A percentile compares a stretch with the other conserved stretches of the same genome.
Evolutionary conservation across 1,140 invertebrate genomes (phyloP).

Genomic region (Pseudomyrmex pallidus): DNA sequence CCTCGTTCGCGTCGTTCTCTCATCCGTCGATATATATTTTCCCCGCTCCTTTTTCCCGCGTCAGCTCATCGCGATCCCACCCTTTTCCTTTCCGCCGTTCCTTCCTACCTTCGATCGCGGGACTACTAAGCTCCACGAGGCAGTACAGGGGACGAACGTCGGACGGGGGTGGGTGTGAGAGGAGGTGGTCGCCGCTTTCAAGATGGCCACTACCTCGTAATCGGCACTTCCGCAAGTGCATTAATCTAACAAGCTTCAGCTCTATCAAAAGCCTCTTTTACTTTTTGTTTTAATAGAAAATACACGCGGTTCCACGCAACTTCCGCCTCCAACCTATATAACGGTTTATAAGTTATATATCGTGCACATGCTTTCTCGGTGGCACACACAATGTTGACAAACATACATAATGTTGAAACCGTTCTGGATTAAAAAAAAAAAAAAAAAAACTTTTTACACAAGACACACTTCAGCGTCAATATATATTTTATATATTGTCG

Average conservation of each 20-base stretch:
- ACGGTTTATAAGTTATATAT: no score
- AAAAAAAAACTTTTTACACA: no score
- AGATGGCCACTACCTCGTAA: conserved; percentile 58
- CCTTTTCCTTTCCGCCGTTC: conserved; percentile 68
- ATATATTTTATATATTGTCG: no score
- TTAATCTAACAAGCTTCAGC: conserved; percentile 39
- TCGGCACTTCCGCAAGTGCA: conserved; percentile 37
- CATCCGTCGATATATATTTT: conserved; percentile 59
- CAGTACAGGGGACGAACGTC: conserved; percentile 25
- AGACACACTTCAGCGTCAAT: no score
- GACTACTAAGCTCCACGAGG: conserved; percentile 36
- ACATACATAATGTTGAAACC: no score
- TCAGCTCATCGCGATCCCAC: conserved; percentile 21
- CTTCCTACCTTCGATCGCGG: conserved; percentile 61
- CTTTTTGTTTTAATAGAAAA: not conserved
- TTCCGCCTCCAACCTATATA: no score
- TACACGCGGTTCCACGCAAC: no score
- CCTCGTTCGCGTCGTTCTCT: conserved; percentile 55
- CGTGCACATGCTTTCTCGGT: no score
- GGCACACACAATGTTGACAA: no score
- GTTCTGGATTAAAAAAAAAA: no score
- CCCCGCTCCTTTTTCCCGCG: conserved; percentile 40
- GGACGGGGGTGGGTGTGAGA: conserved; percentile 11
- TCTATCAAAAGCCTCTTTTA: conserved; percentile 3
- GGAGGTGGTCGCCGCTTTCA: conserved; percentile 37